phyloP scores from a whole-genome alignment of 2,113 vertebrate species.

The Prionailurus viverrinus region DNA sequence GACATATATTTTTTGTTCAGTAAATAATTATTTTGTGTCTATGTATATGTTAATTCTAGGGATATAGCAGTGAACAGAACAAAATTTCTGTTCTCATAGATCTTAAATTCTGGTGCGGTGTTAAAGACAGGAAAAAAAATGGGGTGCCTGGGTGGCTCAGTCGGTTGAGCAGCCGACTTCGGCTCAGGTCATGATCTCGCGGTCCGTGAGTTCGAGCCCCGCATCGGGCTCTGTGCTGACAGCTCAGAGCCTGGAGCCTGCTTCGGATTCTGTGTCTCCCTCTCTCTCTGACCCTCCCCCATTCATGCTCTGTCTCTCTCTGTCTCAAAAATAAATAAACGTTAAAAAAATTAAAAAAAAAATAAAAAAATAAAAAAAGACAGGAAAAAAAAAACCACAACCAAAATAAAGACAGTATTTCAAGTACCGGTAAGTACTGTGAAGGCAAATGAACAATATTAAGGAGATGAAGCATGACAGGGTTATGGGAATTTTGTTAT shows the following conservation, averaged over 20 bases:
- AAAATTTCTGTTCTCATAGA: neutral
- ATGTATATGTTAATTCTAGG: neutral
- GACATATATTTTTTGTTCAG: neutral
- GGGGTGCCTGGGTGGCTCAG: too few relatives aligned
- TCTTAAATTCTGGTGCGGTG: neutral
- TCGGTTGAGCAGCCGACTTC: too few relatives aligned
- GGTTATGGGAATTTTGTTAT: neutral
- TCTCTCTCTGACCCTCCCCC: too few relatives aligned
- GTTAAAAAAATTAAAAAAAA: too few relatives aligned
- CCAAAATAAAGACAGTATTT: neutral
- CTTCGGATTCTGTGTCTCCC: too few relatives aligned
- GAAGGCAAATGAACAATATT: neutral
- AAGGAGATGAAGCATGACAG: neutral
- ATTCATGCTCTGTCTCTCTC: too few relatives aligned
- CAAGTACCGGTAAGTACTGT: neutral
- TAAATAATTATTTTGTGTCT: neutral
- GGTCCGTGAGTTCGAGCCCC: too few relatives aligned
- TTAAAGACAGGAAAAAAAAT: neutral
- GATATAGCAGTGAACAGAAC: neutral
- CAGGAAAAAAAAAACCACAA: neutral
- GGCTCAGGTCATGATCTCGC: too few relatives aligned
- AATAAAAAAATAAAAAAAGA: too few relatives aligned
- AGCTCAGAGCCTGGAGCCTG: too few relatives aligned
- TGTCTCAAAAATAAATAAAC: too few relatives aligned
- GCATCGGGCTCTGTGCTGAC: too few relatives aligned